Evolutionary conservation across 2,797 vertebrate species (phyloP).

Genomic region (Siniperca scherzeri): DNA sequence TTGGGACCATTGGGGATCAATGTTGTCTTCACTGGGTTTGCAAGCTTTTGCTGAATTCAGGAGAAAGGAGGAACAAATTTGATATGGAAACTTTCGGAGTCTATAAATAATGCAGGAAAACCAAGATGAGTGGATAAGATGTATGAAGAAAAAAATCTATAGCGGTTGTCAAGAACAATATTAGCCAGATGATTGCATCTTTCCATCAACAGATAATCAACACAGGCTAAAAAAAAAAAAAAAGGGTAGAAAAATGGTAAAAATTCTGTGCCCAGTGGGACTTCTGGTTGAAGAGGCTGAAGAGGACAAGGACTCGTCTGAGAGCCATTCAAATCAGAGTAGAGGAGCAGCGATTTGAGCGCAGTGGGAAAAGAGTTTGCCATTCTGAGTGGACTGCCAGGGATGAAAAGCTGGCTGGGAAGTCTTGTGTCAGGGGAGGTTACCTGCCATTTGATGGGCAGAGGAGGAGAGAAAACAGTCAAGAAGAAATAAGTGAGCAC

Average conservation of each 20-base stretch:
- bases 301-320: slow-evolving; percentile 14
- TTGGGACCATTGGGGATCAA: slow-evolving; percentile 27
- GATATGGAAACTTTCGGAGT: slow-evolving; percentile 5
- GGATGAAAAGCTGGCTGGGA: slow-evolving; percentile 17
- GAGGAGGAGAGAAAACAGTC: slow-evolving; percentile 10
- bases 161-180: slow-evolving; percentile 21
- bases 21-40: slow-evolving; percentile 15
- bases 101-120: slow-evolving; percentile 3
- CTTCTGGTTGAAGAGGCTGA: slow-evolving; percentile 13
- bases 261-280: background rate
- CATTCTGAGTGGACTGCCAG: slow-evolving; percentile 4
- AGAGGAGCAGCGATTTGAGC: slow-evolving; percentile 33
- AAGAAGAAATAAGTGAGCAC: slow-evolving; percentile 14
- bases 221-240: too few relatives aligned
- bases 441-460: slow-evolving; percentile 32
- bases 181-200: slow-evolving; percentile 8
- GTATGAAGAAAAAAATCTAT: slow-evolving; percentile 7
- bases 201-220: slow-evolving; percentile 5
- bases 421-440: slow-evolving; percentile 19
- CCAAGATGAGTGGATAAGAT: background rate
- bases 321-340: slow-evolving; percentile 17
- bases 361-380: slow-evolving; percentile 14
- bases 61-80: slow-evolving; percentile 1
- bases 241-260: background rate
- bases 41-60: slow-evolving; percentile 23